Conservation (phyloP, 2,113 vertebrate genomes). For the Pantherophis guttatus region DNA sequence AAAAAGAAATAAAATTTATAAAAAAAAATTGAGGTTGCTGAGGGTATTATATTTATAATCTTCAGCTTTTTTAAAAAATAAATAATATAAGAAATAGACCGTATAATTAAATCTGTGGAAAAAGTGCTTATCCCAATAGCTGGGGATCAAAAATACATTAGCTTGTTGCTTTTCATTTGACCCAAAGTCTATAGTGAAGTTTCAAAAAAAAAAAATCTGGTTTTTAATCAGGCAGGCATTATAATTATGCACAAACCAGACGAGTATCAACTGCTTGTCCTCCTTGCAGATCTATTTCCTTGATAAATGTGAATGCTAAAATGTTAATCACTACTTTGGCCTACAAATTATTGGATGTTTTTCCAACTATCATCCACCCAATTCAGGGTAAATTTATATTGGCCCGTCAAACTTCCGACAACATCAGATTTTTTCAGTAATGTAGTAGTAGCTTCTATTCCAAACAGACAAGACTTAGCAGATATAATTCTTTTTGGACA, state of each 20-base stretch:
- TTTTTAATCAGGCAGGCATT: background rate
- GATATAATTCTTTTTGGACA: background rate
- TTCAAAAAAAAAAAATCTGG: background rate
- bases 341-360: background rate
- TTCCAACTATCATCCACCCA: background rate
- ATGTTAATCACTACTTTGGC: background rate
- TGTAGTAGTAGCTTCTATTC: background rate
- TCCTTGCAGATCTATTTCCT: background rate
- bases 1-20: too few species aligned
- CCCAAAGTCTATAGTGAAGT: background rate
- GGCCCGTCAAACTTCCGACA: background rate
- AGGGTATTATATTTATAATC: too few species aligned
- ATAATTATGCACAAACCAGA: background rate
- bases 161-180: background rate
- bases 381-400: background rate
- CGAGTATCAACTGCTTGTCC: background rate
- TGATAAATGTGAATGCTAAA: background rate
- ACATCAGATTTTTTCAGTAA: background rate
- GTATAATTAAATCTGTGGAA: background rate
- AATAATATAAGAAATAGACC: background rate
- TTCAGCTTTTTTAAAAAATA: too few species aligned
- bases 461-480: background rate
- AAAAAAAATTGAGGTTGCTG: too few species aligned
- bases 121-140: background rate
- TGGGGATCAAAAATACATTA: background rate